Conservation (phyloP, 2,797 vertebrate genomes). For the Sebastes wilsoni region DNA sequence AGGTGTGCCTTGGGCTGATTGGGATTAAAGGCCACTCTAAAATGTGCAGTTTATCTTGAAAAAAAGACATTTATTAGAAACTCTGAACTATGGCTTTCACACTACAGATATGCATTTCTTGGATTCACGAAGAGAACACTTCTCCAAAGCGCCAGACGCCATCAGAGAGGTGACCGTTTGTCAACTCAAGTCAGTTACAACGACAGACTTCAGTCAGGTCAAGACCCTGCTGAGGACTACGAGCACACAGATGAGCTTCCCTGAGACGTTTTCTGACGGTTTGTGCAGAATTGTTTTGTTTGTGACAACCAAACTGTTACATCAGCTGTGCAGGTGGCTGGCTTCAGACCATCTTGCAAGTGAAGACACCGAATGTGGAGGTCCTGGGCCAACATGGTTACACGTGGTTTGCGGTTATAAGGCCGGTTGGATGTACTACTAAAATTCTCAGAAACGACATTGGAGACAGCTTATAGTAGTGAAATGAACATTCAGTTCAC, state of each 20-base stretch:
- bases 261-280: not conserved
- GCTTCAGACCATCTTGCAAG: not conserved
- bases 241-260: not conserved
- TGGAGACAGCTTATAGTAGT: not conserved
- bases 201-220: not conserved
- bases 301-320: not conserved
- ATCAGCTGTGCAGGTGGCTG: not conserved
- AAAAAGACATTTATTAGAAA: not conserved
- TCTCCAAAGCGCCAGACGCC: not conserved
- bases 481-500: too few relatives aligned
- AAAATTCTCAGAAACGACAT: not conserved
- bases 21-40: fast-evolving
- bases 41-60: not conserved
- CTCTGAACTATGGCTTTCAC: not conserved
- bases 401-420: not conserved
- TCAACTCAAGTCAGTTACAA: not conserved
- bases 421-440: not conserved
- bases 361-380: not conserved
- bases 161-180: not conserved
- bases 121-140: not conserved
- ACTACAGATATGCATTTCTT: not conserved
- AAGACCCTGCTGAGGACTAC: not conserved
- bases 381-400: not conserved
- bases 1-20: too few relatives aligned
- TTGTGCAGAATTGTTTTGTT: not conserved